Percentiles rank a stretch among this genome's conserved stretches.
Conservation (phyloP, 2,888 invertebrate species). For the Chirona hameri region DNA sequence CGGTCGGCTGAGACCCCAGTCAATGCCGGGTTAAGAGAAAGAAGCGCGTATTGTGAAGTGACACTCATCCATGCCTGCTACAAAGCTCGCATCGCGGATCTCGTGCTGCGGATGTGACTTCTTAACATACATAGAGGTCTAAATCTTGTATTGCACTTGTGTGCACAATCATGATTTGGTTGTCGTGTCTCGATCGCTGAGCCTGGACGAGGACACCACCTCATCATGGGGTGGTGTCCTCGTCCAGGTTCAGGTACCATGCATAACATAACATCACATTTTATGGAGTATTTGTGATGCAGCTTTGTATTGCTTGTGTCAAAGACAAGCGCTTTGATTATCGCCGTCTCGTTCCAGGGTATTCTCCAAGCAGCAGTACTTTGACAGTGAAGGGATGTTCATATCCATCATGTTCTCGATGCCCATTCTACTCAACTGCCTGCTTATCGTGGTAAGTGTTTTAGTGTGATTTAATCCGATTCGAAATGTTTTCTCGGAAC, state of each 20-base stretch:
- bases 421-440: slow-evolving; percentile 1
- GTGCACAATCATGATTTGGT: too few relatives aligned
- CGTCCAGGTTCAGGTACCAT: background rate
- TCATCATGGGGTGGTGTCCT: background rate
- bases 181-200: background rate
- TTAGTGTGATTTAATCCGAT: background rate
- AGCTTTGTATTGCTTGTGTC: background rate
- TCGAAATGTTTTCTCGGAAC: too few relatives aligned
- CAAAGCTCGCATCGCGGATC: too few relatives aligned
- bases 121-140: too few relatives aligned
- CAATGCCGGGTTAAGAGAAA: too few relatives aligned
- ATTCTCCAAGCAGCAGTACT: background rate
- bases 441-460: slow-evolving; percentile 6
- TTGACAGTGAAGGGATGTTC: background rate
- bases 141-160: too few relatives aligned
- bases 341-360: background rate
- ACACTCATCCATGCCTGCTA: too few relatives aligned
- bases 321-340: background rate
- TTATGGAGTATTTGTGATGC: background rate
- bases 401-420: background rate
- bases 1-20: too few relatives aligned
- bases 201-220: background rate
- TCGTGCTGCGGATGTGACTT: too few relatives aligned
- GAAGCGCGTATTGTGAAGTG: too few relatives aligned
- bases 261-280: background rate